phyloP scores from a whole-genome alignment of 2,797 vertebrate genomes.

The Aldrovandia affinis region DNA sequence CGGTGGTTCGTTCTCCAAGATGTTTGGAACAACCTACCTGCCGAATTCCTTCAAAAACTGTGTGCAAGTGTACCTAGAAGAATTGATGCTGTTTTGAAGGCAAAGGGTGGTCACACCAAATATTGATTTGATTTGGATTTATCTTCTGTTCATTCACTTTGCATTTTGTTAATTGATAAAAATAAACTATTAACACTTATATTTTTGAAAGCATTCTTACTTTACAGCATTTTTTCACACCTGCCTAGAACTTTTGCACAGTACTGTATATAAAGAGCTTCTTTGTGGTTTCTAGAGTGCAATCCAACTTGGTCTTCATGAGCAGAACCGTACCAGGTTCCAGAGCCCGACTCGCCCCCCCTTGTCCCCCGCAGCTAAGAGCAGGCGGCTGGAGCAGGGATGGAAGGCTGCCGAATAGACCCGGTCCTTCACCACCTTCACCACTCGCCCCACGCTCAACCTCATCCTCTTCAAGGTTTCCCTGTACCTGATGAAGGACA shows the following conservation, averaged over 20 bases:
- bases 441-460: constrained; percentile 65
- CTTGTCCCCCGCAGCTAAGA: constrained; percentile 85
- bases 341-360: constrained; percentile 83
- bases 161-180: too few relatives aligned
- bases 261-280: too few relatives aligned
- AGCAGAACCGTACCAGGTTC: constrained; percentile 75
- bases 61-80: constrained; percentile 38
- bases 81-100: constrained; percentile 46
- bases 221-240: too few relatives aligned
- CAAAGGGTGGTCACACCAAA: constrained; percentile 49
- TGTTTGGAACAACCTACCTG: too few relatives aligned
- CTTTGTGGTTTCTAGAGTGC: too few relatives aligned
- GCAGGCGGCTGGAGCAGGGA: constrained; percentile 73
- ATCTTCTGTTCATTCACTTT: too few relatives aligned
- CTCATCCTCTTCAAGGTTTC: constrained; percentile 72
- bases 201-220: too few relatives aligned
- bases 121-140: constrained; percentile 43
- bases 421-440: constrained; percentile 77
- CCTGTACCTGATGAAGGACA: constrained; percentile 71
- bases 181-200: too few relatives aligned
- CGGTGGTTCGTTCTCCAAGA: too few relatives aligned
- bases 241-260: too few relatives aligned
- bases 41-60: too few relatives aligned
- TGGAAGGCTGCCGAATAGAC: constrained; percentile 82
- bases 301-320: too few relatives aligned